phyloP scores from a whole-genome alignment of 2,113 vertebrate genomes.

The Cinclus cinclus region DNA sequence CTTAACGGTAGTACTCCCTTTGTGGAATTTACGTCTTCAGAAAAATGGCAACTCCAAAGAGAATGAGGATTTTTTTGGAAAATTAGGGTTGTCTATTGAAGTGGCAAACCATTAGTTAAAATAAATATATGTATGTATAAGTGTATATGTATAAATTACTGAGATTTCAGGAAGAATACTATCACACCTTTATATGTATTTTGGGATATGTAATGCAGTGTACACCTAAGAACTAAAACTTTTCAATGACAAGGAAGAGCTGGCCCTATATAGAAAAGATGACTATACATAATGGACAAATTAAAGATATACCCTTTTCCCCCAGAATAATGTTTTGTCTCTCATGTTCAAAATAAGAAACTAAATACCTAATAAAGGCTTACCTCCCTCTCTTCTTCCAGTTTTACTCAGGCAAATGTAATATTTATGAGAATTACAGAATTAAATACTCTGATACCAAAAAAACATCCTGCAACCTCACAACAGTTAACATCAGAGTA shows the following conservation, averaged over 20 bases:
- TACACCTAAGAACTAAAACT: neutral
- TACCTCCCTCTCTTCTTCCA: neutral
- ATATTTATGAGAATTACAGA: neutral
- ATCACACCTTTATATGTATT: neutral
- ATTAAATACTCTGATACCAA: neutral
- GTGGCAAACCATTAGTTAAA: neutral
- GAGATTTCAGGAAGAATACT: neutral
- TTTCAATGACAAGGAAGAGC: neutral
- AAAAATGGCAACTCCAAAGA: constrained; percentile 14
- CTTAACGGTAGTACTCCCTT: neutral
- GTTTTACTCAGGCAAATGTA: neutral
- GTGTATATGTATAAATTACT: neutral
- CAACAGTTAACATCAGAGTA: neutral
- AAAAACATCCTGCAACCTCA: neutral
- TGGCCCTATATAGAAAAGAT: neutral
- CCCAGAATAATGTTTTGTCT: neutral
- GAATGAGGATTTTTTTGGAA: neutral
- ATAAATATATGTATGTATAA: neutral
- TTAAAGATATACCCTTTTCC: neutral
- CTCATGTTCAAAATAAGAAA: neutral
- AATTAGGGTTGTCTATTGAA: neutral
- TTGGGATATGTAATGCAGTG: neutral
- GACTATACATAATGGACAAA: neutral
- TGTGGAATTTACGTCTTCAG: neutral
- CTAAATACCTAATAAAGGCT: neutral